A percentile compares a stretch with the other conserved stretches of the same genome.
phyloP scores from a whole-genome alignment of 1,140 invertebrate genomes.

The Diploscapter pachys region DNA sequence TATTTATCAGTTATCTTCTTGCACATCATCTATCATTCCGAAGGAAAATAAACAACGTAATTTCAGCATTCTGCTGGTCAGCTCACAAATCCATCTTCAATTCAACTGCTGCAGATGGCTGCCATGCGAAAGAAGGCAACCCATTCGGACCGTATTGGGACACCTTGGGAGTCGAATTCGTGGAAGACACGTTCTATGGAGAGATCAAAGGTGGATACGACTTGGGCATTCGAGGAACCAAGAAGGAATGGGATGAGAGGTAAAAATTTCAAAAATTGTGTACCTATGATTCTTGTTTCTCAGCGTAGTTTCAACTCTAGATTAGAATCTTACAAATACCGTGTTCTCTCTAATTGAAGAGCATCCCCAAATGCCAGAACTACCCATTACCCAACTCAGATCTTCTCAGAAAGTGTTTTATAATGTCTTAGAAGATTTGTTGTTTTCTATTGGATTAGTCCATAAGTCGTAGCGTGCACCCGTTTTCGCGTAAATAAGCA shows the following conservation, averaged over 20 bases:
- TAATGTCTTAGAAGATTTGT: no score
- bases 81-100: constrained; percentile 38
- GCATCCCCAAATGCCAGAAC: no score
- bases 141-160: constrained; percentile 99
- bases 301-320: not conserved
- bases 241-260: constrained; percentile 18
- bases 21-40: not conserved
- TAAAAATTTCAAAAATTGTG: not conserved
- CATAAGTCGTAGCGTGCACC: no score
- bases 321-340: constrained; percentile 61
- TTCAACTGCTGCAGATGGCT: constrained; percentile 62
- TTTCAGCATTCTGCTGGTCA: constrained; percentile 45
- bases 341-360: no score
- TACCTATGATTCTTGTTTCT: not conserved
- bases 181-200: constrained; percentile 82
- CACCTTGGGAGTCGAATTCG: constrained; percentile 83
- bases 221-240: constrained; percentile 16
- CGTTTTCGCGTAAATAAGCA: no score
- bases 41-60: not conserved
- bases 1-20: no score
- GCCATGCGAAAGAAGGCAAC: constrained; percentile 95
- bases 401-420: no score
- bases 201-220: constrained; percentile 41
- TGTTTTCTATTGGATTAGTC: no score
- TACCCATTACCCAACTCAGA: no score